Conservation (phyloP, 2,113 vertebrate species). For the Perccottus glenii region DNA sequence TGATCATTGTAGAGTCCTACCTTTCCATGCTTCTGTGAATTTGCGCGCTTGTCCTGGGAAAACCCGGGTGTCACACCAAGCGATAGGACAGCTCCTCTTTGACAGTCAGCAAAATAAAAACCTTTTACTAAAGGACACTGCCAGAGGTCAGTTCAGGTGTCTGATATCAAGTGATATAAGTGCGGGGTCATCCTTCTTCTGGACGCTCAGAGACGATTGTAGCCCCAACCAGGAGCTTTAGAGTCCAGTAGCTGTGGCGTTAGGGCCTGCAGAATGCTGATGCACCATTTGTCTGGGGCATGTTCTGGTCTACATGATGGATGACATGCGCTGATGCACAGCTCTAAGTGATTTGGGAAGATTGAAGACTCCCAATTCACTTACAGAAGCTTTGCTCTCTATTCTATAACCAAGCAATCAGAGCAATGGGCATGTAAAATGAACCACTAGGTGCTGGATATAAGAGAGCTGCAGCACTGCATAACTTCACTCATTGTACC, state of each 20-base stretch:
- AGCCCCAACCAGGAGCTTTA: slow-evolving; percentile 19
- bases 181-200: slow-evolving; percentile 46
- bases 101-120: slow-evolving; percentile 45
- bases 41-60: slow-evolving; percentile 31
- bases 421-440: slow-evolving; percentile 80
- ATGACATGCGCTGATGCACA: slow-evolving; percentile 87
- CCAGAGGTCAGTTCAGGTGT: slow-evolving; percentile 48
- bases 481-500: slow-evolving; percentile 10
- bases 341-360: slow-evolving; percentile 93
- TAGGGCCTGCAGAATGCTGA: slow-evolving; percentile 83
- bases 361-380: slow-evolving; percentile 94
- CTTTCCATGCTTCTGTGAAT: slow-evolving; percentile 29
- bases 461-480: slow-evolving; percentile 2
- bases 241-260: slow-evolving; percentile 16
- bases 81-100: slow-evolving; percentile 16
- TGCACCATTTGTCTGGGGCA: slow-evolving; percentile 84
- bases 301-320: slow-evolving; percentile 86
- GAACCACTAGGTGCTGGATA: slow-evolving; percentile 25
- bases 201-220: slow-evolving; percentile 18
- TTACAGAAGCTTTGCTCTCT: slow-evolving; percentile 86
- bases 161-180: slow-evolving; percentile 32
- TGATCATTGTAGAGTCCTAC: slow-evolving; percentile 31
- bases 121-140: slow-evolving; percentile 21
- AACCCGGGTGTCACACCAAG: slow-evolving; percentile 17
- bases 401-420: slow-evolving; percentile 89